Conservation (phyloP, 2,888 invertebrate species). For the Elysia crispata region DNA sequence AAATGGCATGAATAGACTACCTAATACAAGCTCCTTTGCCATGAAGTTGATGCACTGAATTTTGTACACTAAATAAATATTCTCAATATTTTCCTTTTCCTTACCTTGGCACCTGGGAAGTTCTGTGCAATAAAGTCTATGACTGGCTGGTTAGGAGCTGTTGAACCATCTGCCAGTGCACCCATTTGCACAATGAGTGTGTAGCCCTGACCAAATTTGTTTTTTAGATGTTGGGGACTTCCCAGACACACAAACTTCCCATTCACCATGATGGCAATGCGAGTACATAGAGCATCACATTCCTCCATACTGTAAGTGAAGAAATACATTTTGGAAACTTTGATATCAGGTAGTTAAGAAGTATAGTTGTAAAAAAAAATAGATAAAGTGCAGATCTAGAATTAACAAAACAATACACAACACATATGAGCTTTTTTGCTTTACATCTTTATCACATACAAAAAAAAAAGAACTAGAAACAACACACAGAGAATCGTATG, state of each 20-base stretch:
- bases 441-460: too few relatives aligned
- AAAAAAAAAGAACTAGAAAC: too few relatives aligned
- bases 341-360: too few relatives aligned
- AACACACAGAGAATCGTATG: too few relatives aligned
- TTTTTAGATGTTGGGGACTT: slow-evolving; percentile 77
- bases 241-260: slow-evolving; percentile 77
- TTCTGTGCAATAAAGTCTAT: slow-evolving; percentile 27
- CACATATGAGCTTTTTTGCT: too few relatives aligned
- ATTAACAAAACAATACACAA: too few relatives aligned
- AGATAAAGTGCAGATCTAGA: too few relatives aligned
- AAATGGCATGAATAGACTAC: too few relatives aligned
- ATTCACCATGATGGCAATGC: slow-evolving; percentile 78
- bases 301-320: slow-evolving; percentile 76
- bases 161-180: slow-evolving; percentile 16
- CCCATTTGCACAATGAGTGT: slow-evolving; percentile 80
- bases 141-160: slow-evolving; percentile 42
- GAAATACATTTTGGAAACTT: neutral
- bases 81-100: too few relatives aligned
- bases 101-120: slow-evolving; percentile 44
- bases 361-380: too few relatives aligned
- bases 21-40: too few relatives aligned
- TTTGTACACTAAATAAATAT: neutral
- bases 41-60: neutral
- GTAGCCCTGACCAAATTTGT: slow-evolving; percentile 83
- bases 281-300: slow-evolving; percentile 77